Evolutionary conservation across 2,113 vertebrate species (phyloP).

Genomic region (Agelaius phoeniceus): DNA sequence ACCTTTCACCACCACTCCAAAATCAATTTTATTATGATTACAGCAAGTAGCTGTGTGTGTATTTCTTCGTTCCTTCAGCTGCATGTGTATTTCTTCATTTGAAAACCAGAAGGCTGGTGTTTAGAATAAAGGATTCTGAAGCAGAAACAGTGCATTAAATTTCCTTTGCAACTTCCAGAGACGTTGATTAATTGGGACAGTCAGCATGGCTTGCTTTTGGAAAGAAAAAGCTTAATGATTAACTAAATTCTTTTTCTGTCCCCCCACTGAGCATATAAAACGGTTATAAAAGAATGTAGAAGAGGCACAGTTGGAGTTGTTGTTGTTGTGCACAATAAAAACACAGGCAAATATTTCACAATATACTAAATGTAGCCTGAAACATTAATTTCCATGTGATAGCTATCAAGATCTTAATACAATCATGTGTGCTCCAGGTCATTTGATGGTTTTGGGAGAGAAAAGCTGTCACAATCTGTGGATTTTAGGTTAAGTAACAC

Average conservation of each 20-base stretch:
- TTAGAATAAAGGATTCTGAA: slow-evolving; percentile 47
- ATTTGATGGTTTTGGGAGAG: neutral
- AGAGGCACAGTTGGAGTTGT: slow-evolving; percentile 15
- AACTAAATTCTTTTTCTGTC: slow-evolving; percentile 54
- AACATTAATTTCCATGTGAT: slow-evolving; percentile 35
- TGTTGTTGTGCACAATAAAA: slow-evolving; percentile 40
- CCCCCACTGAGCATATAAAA: slow-evolving; percentile 46
- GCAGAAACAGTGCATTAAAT: neutral
- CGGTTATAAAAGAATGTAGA: slow-evolving; percentile 36
- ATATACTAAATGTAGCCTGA: neutral
- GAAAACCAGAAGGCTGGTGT: slow-evolving; percentile 20
- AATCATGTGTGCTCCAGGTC: neutral
- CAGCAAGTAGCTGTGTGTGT: neutral
- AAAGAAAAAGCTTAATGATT: slow-evolving; percentile 64
- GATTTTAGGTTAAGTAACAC: neutral
- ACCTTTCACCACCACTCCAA: neutral
- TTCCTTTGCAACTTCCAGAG: slow-evolving; percentile 52
- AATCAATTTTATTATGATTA: neutral
- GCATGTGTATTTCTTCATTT: slow-evolving; percentile 1
- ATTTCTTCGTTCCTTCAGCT: neutral
- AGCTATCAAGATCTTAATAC: neutral
- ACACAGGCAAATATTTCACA: slow-evolving; percentile 3
- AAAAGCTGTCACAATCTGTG: neutral
- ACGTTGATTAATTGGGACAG: slow-evolving; percentile 78
- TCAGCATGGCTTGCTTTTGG: slow-evolving; percentile 53